Base-by-base conservation (phyloP, 2,113 vertebrate species). In the Gnathonemus longibarbis region DNA sequence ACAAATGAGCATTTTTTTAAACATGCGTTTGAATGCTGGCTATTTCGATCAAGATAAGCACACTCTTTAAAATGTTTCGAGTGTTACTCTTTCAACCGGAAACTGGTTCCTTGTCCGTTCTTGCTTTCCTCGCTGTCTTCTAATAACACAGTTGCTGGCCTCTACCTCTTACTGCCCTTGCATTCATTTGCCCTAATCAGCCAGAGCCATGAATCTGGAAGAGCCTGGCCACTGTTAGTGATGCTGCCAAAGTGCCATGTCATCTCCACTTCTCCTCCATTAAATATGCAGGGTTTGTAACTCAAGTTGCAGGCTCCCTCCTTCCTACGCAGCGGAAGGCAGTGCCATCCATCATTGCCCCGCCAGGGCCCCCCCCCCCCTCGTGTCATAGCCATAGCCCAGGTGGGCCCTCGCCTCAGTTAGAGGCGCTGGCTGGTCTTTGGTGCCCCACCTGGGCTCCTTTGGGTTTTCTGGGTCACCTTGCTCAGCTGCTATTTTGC, bases 151-250 rank as follows among this genome's bases (percentile, higher is more conserved):
- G 21, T 46, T 21, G 8, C 83, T 84, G 42, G 83, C 83, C 45
- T 31, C 27, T 45, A 5, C 45, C 88, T 15, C 7, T 89, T 39
- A 24, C 56, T 90, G 45, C 21, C 8, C 83, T 9, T 19, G 83
- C 50, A 24, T 66, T 21, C 27, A n/a, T 17, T 70, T 87, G n/a
- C 42, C 89, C 84, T 52, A 86, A 90, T 86, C 86, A 90, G 84
- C 84, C 17, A 21, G 39, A 35, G 48, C 27, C 84, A 21, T 86
- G 42, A 86, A 48, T 35, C 11, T 39, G 42, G 84, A 48, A 46
- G 39, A 27, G 46, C 27, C 46, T 10, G 27, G 27, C 11, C 35
- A 4, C 84, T 46, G 83, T 70, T 15, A 1, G 11, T 7, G 42
- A 13, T 0, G n/a, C 35, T 21, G 48, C 42, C 84, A 74, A 17